Percentiles rank a stretch among this genome's conserved stretches.
phyloP scores from a whole-genome alignment of 2,113 vertebrate species.

The Ranitomeya variabilis region DNA sequence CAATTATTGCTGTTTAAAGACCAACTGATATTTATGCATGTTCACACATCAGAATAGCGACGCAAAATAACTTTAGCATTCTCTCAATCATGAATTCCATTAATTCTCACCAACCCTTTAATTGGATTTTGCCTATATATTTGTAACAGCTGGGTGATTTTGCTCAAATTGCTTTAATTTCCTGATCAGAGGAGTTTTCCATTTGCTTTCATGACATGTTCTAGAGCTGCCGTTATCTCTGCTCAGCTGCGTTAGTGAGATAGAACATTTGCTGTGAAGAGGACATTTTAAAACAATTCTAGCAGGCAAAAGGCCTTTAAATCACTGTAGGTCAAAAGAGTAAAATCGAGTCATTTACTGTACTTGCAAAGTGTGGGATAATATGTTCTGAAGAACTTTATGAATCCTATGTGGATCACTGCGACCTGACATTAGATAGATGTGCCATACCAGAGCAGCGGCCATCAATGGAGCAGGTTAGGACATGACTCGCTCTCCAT shows the following conservation, averaged over 20 bases:
- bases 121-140: constrained; percentile 58
- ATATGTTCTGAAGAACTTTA: neutral
- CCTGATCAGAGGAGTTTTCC: constrained; percentile 58
- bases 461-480: too few species aligned
- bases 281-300: neutral
- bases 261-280: neutral
- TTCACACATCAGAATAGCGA: constrained; percentile 15
- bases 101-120: constrained; percentile 61
- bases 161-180: constrained; percentile 59
- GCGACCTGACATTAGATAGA: neutral
- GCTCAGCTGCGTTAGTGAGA: constrained; percentile 19
- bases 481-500: neutral
- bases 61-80: constrained; percentile 47
- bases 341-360: neutral
- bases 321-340: neutral
- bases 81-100: constrained; percentile 61
- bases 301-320: neutral
- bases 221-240: constrained; percentile 11
- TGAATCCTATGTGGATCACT: neutral
- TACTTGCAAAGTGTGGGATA: neutral
- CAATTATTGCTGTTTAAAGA: neutral
- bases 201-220: constrained; percentile 43
- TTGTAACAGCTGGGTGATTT: constrained; percentile 61
- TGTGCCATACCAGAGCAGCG: too few species aligned
- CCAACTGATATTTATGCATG: neutral